Base-by-base conservation (phyloP, 2,888 invertebrate species). In the Sialis fuliginosa region DNA sequence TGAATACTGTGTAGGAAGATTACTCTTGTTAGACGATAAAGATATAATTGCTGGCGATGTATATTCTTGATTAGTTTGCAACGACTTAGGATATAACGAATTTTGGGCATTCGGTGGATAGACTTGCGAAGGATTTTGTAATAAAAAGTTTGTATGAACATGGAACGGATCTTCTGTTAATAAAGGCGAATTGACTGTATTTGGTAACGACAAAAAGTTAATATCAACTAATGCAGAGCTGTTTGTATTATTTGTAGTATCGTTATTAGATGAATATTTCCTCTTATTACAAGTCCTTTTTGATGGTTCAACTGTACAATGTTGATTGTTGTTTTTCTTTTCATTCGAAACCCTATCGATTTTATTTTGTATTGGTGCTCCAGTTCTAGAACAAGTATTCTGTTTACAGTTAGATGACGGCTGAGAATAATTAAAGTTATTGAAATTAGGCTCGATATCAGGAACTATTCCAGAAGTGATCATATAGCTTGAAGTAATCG, bases 81-180 rank as follows among this genome's bases (percentile, higher is more conserved):
- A 39, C 10, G 39, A 10, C 52, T 63, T 64, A 3, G 60, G 49
- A 52, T 64, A 63, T 40, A 64, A 52, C 0, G 63, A 58, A 55
- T 62, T 64, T 53, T 65, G 64, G 47, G 62, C 30, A 39, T 31
- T 45, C 10, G 34, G 13, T n/a, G 62, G 54, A 53, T 63, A 65
- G 32, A 61, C 49, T 45, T 57, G 59, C 6, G 61, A 54, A 6
- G 57, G 56, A 10, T 62, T 58, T 6, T 63, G 61, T 10, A 63
- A 58, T 32, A 65, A 52, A 50, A 63, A 63, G 44, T 58, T 60
- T 1, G 60, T 52, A 52, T 63, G 62, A 4, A 60, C 51, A 51
- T 64, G 64, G 47, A 65, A 66, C 9, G 42, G 42, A 55, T 66
- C 66, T 47, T 66, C 66, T 0, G 63, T 63, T 46, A 66, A 55